Percentiles rank a stretch among this genome's conserved stretches.
These are phyloP conservation scores for Styela plicata DNA, from an alignment of 23 tunicate genomes.

Conservation along the genomic window DNA sequence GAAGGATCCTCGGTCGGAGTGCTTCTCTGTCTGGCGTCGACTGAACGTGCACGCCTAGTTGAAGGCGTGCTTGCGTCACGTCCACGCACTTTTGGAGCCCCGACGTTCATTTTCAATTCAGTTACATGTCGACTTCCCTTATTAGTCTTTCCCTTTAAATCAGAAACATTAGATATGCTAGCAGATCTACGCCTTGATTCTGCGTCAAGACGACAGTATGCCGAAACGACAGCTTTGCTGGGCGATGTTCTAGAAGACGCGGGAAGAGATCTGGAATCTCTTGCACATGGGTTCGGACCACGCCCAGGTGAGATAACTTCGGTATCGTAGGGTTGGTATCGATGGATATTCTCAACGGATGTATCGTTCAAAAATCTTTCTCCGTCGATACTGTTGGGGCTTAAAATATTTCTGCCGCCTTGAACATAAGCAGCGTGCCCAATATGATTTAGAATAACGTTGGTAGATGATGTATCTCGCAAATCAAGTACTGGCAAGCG, in stretches of 20 bases:
- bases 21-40: neutral
- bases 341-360: neutral
- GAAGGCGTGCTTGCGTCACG: neutral
- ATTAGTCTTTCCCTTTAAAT: neutral
- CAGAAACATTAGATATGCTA: conserved; percentile 12
- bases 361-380: neutral
- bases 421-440: neutral
- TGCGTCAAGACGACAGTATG: conserved; percentile 27
- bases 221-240: conserved; percentile 35
- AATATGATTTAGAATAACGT: neutral
- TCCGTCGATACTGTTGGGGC: neutral
- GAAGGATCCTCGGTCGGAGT: neutral
- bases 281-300: neutral
- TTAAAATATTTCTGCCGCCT: neutral
- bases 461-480: neutral
- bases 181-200: neutral
- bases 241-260: neutral
- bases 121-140: conserved; percentile 39
- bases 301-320: neutral
- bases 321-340: neutral
- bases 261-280: neutral
- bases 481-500: conserved; percentile 23
- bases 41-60: neutral
- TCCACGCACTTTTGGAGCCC: neutral
- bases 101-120: conserved; percentile 23